A percentile compares a stretch with the other conserved stretches of the same genome.
Conservation (phyloP, 1,140 invertebrate species). For the Chlorops oryzae region DNA sequence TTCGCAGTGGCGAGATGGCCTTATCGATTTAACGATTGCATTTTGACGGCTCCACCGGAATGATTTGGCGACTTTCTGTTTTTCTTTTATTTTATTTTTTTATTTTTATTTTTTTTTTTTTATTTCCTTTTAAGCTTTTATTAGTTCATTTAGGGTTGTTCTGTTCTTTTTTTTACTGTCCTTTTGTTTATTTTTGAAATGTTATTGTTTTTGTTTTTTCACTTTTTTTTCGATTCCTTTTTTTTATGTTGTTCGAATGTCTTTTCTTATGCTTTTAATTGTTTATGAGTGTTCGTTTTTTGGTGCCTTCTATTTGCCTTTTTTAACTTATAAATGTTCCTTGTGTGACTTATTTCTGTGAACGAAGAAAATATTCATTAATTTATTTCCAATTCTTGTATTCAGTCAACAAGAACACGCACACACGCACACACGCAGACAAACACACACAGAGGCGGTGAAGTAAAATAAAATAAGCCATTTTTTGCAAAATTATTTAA, state of each 20-base stretch:
- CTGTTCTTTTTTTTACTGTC: not conserved
- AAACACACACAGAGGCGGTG: too few species aligned
- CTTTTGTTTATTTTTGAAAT: not conserved
- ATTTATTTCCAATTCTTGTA: too few species aligned
- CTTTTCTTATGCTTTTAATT: not conserved
- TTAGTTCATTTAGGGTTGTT: not conserved
- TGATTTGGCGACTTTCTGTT: not conserved
- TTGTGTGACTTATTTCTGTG: too few species aligned
- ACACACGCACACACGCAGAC: slow-evolving; percentile 5
- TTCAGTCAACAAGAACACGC: too few species aligned
- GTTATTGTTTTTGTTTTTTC: not conserved
- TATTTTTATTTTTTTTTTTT: not conserved
- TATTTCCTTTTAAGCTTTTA: not conserved
- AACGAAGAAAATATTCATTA: too few species aligned
- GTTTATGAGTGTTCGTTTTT: too few species aligned
- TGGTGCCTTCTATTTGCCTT: too few species aligned
- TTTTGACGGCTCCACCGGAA: too few species aligned
- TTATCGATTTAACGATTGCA: not conserved
- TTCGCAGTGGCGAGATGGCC: not conserved
- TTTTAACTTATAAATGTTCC: too few species aligned
- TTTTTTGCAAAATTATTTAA: too few species aligned
- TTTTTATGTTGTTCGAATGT: not conserved
- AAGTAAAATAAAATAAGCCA: too few species aligned
- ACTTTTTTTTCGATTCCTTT: not conserved
- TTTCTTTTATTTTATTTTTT: not conserved